A percentile compares a stretch with the other conserved stretches of the same genome.
phyloP scores from a whole-genome alignment of 2,888 invertebrate genomes.

The Ectobius pallidus region DNA sequence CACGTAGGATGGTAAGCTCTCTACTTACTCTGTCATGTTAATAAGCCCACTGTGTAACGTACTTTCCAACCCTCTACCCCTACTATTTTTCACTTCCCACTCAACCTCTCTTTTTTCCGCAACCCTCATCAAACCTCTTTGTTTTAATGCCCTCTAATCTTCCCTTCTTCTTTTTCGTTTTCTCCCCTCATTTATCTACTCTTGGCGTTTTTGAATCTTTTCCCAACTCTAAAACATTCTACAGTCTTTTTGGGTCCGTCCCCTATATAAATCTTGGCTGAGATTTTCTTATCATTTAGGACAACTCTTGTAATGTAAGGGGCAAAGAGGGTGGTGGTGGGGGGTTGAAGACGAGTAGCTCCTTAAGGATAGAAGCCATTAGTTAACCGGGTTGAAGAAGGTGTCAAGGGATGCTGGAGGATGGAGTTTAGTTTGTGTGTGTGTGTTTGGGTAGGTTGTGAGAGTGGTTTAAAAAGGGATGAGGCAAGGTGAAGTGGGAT shows the following conservation, averaged over 20 bases:
- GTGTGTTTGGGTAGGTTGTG: neutral
- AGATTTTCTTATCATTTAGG: conserved; percentile 37
- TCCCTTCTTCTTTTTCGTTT: conserved; percentile 25
- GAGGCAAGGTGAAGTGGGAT: conserved; percentile 7
- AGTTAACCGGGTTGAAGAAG: conserved; percentile 31
- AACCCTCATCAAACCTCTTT: conserved; percentile 31
- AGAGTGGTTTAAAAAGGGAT: conserved; percentile 2
- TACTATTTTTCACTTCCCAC: neutral
- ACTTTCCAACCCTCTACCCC: neutral
- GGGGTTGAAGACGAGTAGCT: conserved; percentile 33
- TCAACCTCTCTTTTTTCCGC: neutral
- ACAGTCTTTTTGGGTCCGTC: conserved; percentile 17
- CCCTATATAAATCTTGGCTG: conserved; percentile 26
- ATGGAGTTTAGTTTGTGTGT: conserved; percentile 11
- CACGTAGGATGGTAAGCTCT: too few species aligned
- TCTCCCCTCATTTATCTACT: conserved; percentile 32
- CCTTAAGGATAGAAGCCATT: conserved; percentile 34
- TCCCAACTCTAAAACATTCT: conserved; percentile 6
- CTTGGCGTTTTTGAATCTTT: conserved; percentile 28
- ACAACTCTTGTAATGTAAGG: conserved; percentile 30
- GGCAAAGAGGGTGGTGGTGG: conserved; percentile 5
- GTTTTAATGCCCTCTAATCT: conserved; percentile 31
- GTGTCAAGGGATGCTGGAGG: conserved; percentile 27
- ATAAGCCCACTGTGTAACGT: too few species aligned
- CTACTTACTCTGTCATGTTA: too few species aligned